These are phyloP conservation scores for Rhizomys pruinosus DNA, from an alignment of 2,113 vertebrate genomes.

Conservation along the genomic window DNA sequence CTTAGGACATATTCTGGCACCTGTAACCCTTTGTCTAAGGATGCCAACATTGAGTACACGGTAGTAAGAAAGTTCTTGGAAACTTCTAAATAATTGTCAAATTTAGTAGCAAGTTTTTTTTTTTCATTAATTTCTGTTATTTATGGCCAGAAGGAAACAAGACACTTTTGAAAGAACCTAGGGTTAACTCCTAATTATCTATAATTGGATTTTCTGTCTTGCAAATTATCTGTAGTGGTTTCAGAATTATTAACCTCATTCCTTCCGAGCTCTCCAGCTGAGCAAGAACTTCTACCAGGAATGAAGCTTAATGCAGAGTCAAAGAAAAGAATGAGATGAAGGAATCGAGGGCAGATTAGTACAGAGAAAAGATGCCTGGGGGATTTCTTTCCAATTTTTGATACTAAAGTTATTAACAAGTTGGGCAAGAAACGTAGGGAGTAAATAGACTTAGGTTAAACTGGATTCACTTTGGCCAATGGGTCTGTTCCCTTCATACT, in stretches of 20 bases:
- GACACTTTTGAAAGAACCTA: slow-evolving; percentile 42
- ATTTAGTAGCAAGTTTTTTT: not conserved
- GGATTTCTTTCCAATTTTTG: slow-evolving; percentile 17
- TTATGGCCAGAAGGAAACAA: slow-evolving; percentile 42
- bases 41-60: slow-evolving; percentile 88
- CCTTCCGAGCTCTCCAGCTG: not conserved
- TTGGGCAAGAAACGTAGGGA: slow-evolving; percentile 29
- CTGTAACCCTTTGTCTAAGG: slow-evolving; percentile 87
- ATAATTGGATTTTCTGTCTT: slow-evolving; percentile 55
- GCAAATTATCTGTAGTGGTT: not conserved
- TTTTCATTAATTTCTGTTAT: slow-evolving; percentile 37
- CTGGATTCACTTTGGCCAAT: not conserved
- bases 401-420: slow-evolving; percentile 45
- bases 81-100: slow-evolving; percentile 73
- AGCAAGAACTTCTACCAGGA: not conserved
- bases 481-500: not conserved
- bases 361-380: not conserved
- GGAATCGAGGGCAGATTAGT: not conserved
- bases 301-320: not conserved
- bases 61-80: slow-evolving; percentile 76
- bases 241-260: slow-evolving; percentile 1
- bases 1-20: slow-evolving; percentile 89
- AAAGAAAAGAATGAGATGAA: slow-evolving; percentile 34
- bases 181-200: slow-evolving; percentile 53
- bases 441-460: slow-evolving; percentile 10